phyloP scores from a whole-genome alignment of 2,113 vertebrate species.

The Brachyhypopomus gauderio region DNA sequence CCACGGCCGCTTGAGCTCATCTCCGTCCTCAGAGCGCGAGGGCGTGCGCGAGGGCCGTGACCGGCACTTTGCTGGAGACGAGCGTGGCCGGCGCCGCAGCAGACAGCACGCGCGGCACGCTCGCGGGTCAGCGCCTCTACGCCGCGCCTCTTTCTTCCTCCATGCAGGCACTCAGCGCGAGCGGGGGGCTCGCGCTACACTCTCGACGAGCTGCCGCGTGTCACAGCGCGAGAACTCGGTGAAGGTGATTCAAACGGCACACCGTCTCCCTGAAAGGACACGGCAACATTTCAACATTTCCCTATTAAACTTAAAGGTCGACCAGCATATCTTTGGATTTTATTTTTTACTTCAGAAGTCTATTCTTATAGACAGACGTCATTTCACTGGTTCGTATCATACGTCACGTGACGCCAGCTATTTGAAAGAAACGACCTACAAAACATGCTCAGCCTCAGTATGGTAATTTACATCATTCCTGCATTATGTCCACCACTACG shows the following conservation, averaged over 20 bases:
- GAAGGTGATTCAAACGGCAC: conserved; percentile 51
- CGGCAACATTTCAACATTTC: not conserved
- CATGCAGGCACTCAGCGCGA: not conserved
- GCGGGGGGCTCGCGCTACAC: not conserved
- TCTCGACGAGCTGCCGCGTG: not conserved
- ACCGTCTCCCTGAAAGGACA: not conserved
- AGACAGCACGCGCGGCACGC: not conserved
- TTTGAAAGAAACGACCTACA: not conserved
- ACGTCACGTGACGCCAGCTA: not conserved
- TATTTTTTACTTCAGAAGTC: not conserved
- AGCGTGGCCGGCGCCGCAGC: not conserved
- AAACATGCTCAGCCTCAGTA: not conserved
- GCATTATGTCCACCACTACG: not conserved
- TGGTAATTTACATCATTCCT: not conserved
- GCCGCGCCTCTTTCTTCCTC: conserved; percentile 12
- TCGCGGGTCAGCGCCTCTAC: conserved; percentile 4
- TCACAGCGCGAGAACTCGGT: conserved; percentile 39
- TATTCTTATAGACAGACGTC: not conserved
- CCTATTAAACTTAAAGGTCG: not conserved
- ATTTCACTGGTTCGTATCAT: not conserved
- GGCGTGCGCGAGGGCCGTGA: not conserved
- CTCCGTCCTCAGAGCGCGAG: not conserved
- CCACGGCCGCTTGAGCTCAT: not conserved
- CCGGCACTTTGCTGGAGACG: conserved; percentile 12
- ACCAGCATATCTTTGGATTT: not conserved